phyloP scores from a whole-genome alignment of 2,888 invertebrate species.

The Heteromurus nitidus region DNA sequence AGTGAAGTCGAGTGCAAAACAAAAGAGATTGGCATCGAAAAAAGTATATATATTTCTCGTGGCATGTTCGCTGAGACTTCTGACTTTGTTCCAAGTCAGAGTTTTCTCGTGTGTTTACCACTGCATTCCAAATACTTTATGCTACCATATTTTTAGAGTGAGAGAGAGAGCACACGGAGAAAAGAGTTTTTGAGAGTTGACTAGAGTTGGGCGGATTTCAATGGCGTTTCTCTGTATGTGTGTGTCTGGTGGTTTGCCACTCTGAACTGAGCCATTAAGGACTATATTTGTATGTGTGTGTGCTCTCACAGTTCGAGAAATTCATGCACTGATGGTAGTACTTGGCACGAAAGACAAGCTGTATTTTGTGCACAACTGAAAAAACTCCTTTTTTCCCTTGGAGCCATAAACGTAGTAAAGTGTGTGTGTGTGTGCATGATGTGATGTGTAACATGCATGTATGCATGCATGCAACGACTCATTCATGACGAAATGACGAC shows the following conservation, averaged over 20 bases:
- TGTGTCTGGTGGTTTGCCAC: not conserved
- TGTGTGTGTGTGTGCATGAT: slow-evolving; percentile 5
- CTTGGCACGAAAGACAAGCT: slow-evolving; percentile 57
- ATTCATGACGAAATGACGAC: slow-evolving; percentile 56
- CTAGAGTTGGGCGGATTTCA: slow-evolving; percentile 23
- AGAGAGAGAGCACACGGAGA: too few relatives aligned
- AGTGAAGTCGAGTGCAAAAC: slow-evolving; percentile 7
- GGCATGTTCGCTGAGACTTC: not conserved
- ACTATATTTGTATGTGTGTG: too few relatives aligned
- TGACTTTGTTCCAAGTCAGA: not conserved
- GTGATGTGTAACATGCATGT: slow-evolving; percentile 33
- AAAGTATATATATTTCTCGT: not conserved
- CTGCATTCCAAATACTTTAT: too few relatives aligned
- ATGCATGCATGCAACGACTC: slow-evolving; percentile 54
- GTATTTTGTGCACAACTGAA: slow-evolving; percentile 33
- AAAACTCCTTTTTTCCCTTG: slow-evolving; percentile 49
- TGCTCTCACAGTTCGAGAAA: not conserved
- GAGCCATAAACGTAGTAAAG: slow-evolving; percentile 47
- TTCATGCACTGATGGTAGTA: slow-evolving; percentile 44
- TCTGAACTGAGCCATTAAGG: not conserved
- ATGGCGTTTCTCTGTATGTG: too few relatives aligned
- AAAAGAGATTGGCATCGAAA: slow-evolving; percentile 52
- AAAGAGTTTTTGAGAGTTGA: not conserved
- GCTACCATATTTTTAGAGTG: too few relatives aligned
- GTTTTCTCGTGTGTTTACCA: too few relatives aligned